Evolutionary conservation across 1,140 invertebrate genomes (phyloP), one percentile per base, ranked within the genome.

Genomic region (Brachionus rubens): DNA sequence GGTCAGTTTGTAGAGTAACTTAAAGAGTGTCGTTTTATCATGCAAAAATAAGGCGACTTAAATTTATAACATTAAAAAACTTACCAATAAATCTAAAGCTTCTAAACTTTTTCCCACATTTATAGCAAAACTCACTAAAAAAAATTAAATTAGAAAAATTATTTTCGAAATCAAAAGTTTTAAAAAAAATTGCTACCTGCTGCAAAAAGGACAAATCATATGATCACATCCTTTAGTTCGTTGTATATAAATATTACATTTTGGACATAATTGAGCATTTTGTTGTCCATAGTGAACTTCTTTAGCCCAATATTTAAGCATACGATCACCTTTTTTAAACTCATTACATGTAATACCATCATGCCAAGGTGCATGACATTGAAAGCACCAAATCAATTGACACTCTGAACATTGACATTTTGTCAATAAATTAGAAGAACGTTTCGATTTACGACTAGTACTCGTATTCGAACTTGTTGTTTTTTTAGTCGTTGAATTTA

Each of bases 181-280:
- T 33, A 14, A 14, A 46, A 46, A 14, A 3, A 3, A 14, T 14
- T 14, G 5, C 3, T 65, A 65, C 59, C 83, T 85, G 28, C 81
- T 78, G 78, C 85, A 86, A 16, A 81, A 75, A 5, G 78, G 78
- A 78, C 85, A 86, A 10, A 79, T 82, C 83, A 86, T 86, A 77
- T 86, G 85, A 78, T 85, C 84, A 80, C 85, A 86, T 3, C 85
- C 85, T 54, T 81, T 78, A 0, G 79, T 80, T 59, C 83, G 79
- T 78, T 86, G 81, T 24, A 86, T 86, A 75, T 80, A 86, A 10
- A 85, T 81, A 83, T 86, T 76, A 79, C 85, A 87, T 59, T 82
- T 83, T 0, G 86, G 86, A 79, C 86, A 87, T 72, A 79, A 81
- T 62, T 85, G 82, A 14, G 86, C 86, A 80, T 87, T 87, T 14